Evolutionary conservation across 2,113 vertebrate species (phyloP), one percentile per base, ranked within the genome.

Genomic region (Lophura nycthemera): DNA sequence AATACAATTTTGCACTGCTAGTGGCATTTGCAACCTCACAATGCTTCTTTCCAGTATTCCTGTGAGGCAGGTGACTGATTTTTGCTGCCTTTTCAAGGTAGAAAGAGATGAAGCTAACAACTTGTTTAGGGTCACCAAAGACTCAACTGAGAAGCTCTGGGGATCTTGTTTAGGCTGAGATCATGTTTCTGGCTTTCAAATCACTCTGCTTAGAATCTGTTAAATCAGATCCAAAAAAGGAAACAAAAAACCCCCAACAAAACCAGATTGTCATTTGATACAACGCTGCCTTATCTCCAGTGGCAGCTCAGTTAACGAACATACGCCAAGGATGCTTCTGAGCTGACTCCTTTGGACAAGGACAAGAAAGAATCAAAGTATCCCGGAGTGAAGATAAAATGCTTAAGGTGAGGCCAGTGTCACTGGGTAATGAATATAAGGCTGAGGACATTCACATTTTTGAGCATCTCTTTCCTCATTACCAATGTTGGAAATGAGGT

Each of bases 181-280:
- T 48, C 12, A 17, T 11, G 18, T 70, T 42, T 43, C 18, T 85
- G 34, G 11, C 17, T 78, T 52, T 43, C 57, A 57, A n/a, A 32
- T 57, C 56, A 64, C 42, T 4, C 17, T 57, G 13, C 67, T 40
- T 82, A 50, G 16, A 78, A 69, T 20, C 8, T 47, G 42, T 25
- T 56, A 65, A 89, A 85, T 76, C 32, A 79, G 32, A 38, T 32
- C 45, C 7, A 71, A 54, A 82, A 25, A 27, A 29, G 52, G 3
- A 1, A 4, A 3, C 2, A 38, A 34, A 25, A 54, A n/a, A 36
- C 5, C 6, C 11, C 5, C 21, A 40, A 3, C 38, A 14, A 47
- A 22, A 1, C 25, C 14, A 78, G n/a, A 38, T 79, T 18, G 71
- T 84, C 25, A 52, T 82, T 40, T 52, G 43, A n/a, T 73, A 67